phyloP scores from a whole-genome alignment of 2,113 vertebrate species.

The Spheniscus mendiculus region DNA sequence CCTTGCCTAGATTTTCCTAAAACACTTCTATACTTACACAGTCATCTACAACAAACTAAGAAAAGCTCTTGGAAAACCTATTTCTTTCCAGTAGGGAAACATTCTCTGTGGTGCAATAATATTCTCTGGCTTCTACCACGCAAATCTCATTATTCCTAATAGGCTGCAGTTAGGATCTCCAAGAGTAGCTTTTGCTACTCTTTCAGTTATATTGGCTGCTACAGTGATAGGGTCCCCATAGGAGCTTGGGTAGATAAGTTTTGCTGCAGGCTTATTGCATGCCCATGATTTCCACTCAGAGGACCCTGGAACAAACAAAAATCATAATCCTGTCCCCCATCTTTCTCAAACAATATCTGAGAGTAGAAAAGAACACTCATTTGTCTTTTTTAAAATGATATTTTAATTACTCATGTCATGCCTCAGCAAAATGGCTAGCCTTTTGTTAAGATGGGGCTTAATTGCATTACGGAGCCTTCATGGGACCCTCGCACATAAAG shows the following conservation, averaged over 20 bases:
- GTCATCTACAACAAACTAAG: background rate
- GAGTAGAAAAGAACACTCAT: conserved; percentile 37
- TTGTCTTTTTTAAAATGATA: conserved; percentile 67
- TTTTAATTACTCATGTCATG: conserved; percentile 71
- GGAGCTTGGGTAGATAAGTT: background rate
- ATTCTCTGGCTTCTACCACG: too few species aligned
- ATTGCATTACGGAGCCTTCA: conserved; percentile 67
- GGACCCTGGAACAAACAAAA: background rate
- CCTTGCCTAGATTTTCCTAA: background rate
- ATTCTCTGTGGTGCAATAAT: too few species aligned
- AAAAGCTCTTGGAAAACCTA: background rate
- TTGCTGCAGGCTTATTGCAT: background rate
- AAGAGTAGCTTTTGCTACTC: background rate
- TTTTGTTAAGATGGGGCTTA: conserved; percentile 73
- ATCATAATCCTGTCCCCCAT: conserved; percentile 12
- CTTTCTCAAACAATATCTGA: conserved; percentile 24
- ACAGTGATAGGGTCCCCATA: background rate
- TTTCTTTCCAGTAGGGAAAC: background rate
- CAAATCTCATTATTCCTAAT: too few species aligned
- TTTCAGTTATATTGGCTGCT: background rate
- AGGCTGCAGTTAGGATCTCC: too few species aligned
- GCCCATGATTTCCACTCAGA: background rate
- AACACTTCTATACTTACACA: background rate
- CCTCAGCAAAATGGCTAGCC: conserved; percentile 62
- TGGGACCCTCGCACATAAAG: conserved; percentile 67